These are phyloP conservation scores for Catalaphyllia jardinei DNA, from an alignment of 64 coral and sea anemone genomes.

Conservation along the genomic window DNA sequence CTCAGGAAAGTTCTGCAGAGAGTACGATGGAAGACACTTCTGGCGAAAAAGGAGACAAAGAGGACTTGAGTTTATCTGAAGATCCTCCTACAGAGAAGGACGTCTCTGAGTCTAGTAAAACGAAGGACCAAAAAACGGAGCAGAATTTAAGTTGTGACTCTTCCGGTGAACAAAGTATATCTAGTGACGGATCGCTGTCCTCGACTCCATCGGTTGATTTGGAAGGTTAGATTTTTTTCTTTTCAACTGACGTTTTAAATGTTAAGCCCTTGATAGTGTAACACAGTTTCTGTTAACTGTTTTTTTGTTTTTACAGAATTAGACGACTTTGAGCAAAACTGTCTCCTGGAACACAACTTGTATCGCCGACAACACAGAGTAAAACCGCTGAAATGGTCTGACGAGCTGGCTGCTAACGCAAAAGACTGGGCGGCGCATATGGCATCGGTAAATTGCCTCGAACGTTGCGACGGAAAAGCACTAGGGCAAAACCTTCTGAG, in stretches of 20 bases:
- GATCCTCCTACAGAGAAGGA: not conserved
- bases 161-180: conserved; percentile 25
- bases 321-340: conserved; percentile 82
- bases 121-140: conserved; percentile 14
- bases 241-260: not conserved
- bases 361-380: conserved; percentile 84
- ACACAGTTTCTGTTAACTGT: not conserved
- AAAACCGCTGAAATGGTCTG: conserved; percentile 74
- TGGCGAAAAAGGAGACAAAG: not conserved
- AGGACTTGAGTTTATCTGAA: not conserved
- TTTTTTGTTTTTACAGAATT: conserved; percentile 63
- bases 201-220: conserved; percentile 12
- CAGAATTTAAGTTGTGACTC: conserved; percentile 26
- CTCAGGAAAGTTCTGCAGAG: not conserved
- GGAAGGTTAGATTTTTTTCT: conserved; percentile 11
- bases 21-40: not conserved
- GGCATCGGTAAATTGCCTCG: conserved; percentile 48
- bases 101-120: not conserved
- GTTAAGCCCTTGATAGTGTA: not conserved
- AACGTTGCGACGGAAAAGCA: conserved; percentile 63
- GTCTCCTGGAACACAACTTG: conserved; percentile 76
- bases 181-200: conserved; percentile 27
- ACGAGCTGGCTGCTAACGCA: conserved; percentile 64
- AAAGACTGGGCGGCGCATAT: conserved; percentile 68
- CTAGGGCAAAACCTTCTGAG: conserved; percentile 67